Conservation (phyloP, 92 coral and sea anemone species). For the Blastomussa wellsi region DNA sequence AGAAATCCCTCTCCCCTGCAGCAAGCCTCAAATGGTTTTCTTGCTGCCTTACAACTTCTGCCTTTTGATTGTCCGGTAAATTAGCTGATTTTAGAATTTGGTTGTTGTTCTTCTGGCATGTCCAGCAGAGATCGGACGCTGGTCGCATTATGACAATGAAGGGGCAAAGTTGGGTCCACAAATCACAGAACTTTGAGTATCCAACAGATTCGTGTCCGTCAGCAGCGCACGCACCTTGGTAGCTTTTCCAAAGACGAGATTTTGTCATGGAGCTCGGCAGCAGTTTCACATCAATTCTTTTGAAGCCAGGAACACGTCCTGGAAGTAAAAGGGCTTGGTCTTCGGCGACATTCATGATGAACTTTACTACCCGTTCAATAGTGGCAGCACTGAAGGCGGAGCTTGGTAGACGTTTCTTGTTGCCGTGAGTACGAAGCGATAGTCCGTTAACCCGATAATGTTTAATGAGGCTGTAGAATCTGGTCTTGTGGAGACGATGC, state of each 20-base stretch:
- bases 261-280: conserved; percentile 56
- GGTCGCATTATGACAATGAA: conserved; percentile 50
- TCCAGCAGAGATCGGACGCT: conserved; percentile 49
- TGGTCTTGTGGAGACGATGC: conserved; percentile 49
- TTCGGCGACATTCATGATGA: conserved; percentile 45
- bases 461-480: conserved; percentile 49
- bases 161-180: conserved; percentile 53
- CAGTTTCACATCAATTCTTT: conserved; percentile 47
- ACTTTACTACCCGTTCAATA: conserved; percentile 43
- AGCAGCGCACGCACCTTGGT: conserved; percentile 24
- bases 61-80: conserved; percentile 45
- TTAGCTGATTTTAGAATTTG: conserved; percentile 36
- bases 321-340: conserved; percentile 61
- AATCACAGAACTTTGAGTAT: conserved; percentile 49
- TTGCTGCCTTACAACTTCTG: conserved; percentile 49
- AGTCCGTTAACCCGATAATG: conserved; percentile 49
- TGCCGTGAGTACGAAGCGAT: conserved; percentile 44
- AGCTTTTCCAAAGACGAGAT: conserved; percentile 34
- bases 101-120: conserved; percentile 53
- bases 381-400: conserved; percentile 40
- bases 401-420: conserved; percentile 55
- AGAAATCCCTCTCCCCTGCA: conserved; percentile 47
- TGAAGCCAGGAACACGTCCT: conserved; percentile 64
- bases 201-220: conserved; percentile 20
- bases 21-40: conserved; percentile 43